These are phyloP conservation scores for Notarius quadriscutis DNA, from an alignment of 2,113 vertebrate genomes.

Conservation along the genomic window DNA sequence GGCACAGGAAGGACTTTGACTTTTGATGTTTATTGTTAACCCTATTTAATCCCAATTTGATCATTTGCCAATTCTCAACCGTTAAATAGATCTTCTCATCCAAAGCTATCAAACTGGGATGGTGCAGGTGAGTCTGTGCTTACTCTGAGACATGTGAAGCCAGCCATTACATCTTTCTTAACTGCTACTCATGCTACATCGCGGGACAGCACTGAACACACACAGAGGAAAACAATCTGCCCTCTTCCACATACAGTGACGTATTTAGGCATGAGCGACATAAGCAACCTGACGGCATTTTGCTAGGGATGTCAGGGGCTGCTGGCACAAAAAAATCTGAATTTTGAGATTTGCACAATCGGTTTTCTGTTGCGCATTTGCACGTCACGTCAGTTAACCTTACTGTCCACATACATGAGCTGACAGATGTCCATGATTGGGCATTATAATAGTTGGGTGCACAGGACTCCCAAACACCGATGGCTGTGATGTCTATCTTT, in stretches of 20 bases:
- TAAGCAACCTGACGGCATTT: no score
- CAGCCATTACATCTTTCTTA: not conserved
- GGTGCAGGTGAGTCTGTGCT: not conserved
- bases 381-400: no score
- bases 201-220: not conserved
- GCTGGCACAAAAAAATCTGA: no score
- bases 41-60: not conserved
- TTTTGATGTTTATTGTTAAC: not conserved
- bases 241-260: not conserved
- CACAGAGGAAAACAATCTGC: not conserved
- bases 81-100: not conserved
- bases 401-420: not conserved
- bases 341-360: no score
- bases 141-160: not conserved
- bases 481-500: not conserved
- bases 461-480: not conserved
- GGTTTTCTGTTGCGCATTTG: no score
- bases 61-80: not conserved
- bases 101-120: not conserved
- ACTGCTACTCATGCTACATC: not conserved
- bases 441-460: not conserved
- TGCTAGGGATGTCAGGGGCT: no score
- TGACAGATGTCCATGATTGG: not conserved
- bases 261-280: no score
- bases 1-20: no score